Evolutionary conservation across 2,113 vertebrate species (phyloP), one percentile per base, ranked within the genome.

Genomic region (Microcebus murinus): DNA sequence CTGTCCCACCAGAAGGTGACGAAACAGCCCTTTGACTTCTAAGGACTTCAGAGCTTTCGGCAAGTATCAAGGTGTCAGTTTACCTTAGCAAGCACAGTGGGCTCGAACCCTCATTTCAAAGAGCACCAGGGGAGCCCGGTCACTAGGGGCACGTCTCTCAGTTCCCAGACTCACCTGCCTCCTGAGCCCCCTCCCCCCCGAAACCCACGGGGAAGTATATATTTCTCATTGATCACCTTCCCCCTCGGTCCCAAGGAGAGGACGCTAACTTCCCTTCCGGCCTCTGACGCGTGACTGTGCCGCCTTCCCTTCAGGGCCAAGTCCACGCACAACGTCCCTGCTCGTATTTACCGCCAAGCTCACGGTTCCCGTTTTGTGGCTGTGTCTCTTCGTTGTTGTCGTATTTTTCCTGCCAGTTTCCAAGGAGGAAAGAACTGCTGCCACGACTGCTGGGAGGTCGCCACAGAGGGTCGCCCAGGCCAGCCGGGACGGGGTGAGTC

Each of bases 241-340:
- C 21, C 34, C 2, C 14, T 65, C 29, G 21, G 14, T 57, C 93
- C 73, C 61, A 71, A 83, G 80, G 59, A 76, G 48, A 74, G 68
- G 73, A 67, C 0, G 17, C 42, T 68, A 20, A 68, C 20, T 20
- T 59, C 31, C 27, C 68, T 14, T n/a, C 25, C 79, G 20, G 31
- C 57, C 39, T 9, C 8, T 6, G 23, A 34, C 6, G 39, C 0
- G 1, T 10, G 11, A 42, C 55, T 3, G 0, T 61, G 52, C 17
- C 52, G 39, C 52, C 42, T 9, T 9, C 21, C 50, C 17, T 23
- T 42, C 71, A 6, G 23, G 8, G 25, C 27, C 55, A 57, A 85
- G 52, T 84, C 45, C 77, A 36, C 82, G 55, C 73, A 70, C 55
- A 92, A 55, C 21, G 29, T 61, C 57, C 20, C 94, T 17, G 39